Base-by-base conservation (phyloP, 1,140 invertebrate species). In the Pristionchus pacificus region DNA sequence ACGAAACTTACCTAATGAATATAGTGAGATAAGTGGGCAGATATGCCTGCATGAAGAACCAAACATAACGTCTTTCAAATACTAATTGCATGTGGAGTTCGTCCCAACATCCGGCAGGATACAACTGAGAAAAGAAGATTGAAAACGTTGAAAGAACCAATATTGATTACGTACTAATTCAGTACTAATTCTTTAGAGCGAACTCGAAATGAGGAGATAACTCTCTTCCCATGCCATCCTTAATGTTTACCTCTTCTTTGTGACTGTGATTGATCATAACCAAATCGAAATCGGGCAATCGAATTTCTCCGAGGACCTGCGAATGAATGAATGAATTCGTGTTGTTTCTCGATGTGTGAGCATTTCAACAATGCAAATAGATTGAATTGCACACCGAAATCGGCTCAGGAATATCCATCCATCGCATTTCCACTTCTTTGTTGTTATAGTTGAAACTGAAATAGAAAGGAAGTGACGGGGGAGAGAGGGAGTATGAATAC, bases 31-130 rank as follows among this genome's bases (percentile, higher is more conserved):
- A 78, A 19, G 81, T 81, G n/a, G 82, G 82, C 24, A 84, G 70
- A 69, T 83, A 83, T 25, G 81, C 81, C 70, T 83, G 81, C 77
- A 83, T 75, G 49, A 83, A 81, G 62, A 84, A 83, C 77, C 77
- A 82, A 60, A 77, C 71, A 32, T 60, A 79, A 2, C 80, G 60
- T 30, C 81, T 31, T 60, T 81, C 77, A 61, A 83, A 83, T 27
- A 77, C 73, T 15, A 84, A 59, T 66, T 67, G 71, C 10, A 83
- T 74, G 67, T 84, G 82, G 2, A 83, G 65, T 66, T 83, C 82
- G 65, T 83, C 82, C 78, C 78, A 79, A 70, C 76, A 78, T 58
- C 80, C 81, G 1, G 82, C 83, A 30, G 80, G 80, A 72, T 82
- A 82, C 10, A 72, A 74, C 79, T 78, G 31, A 68, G 77, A 60